Evolutionary conservation across 2,113 vertebrate species (phyloP).

Genomic region (Shinisaurus crocodilurus): DNA sequence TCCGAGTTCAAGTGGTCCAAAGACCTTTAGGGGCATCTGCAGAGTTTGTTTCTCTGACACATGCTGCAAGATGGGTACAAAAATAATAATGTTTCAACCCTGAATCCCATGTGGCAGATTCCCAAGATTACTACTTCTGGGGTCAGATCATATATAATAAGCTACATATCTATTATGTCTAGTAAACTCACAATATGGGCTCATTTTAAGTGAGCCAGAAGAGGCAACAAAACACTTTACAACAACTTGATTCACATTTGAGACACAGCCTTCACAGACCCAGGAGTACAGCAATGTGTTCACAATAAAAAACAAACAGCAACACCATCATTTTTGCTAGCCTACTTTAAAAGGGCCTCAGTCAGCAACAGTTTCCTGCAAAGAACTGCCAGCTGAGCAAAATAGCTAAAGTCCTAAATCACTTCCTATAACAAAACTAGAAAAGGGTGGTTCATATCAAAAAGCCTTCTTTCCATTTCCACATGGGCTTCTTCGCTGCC

Average conservation of each 20-base stretch:
- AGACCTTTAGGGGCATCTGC: not conserved
- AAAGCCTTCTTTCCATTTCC: not conserved
- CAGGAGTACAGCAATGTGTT: not conserved
- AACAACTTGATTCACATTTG: not conserved
- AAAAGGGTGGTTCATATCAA: not conserved
- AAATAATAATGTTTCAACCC: not conserved
- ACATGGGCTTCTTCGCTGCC: not conserved
- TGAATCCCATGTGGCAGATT: not conserved
- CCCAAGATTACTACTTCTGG: not conserved
- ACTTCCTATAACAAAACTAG: not conserved
- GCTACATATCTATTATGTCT: too few relatives aligned
- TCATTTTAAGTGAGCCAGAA: not conserved
- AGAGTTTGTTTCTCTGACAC: not conserved
- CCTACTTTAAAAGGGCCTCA: not conserved
- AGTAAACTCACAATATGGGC: not conserved
- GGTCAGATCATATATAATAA: not conserved
- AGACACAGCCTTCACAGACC: not conserved
- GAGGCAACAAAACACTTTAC: not conserved
- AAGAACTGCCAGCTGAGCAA: not conserved
- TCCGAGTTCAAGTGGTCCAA: not conserved
- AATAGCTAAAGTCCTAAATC: not conserved
- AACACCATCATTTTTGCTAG: not conserved
- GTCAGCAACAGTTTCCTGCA: conserved; percentile 8
- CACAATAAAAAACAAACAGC: not conserved
- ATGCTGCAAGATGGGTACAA: not conserved